These are phyloP conservation scores for Tethya wilhelma DNA, from an alignment of 37 sponge, comb jelly and placozoan species.

Conservation along the genomic window DNA sequence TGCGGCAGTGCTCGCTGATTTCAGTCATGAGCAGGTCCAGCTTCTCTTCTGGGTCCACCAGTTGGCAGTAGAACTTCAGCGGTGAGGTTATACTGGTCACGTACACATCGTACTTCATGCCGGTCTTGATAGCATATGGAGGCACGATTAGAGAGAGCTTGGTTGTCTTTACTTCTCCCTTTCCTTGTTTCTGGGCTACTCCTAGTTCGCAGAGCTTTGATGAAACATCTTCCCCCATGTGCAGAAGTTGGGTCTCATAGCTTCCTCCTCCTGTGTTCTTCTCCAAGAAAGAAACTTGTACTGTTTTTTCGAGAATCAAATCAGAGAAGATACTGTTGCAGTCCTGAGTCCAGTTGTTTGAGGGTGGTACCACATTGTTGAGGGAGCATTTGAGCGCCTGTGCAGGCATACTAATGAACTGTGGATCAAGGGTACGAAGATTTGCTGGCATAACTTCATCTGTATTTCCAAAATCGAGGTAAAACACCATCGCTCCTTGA, in stretches of 20 bases:
- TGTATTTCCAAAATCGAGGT: conserved; percentile 72
- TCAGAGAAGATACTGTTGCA: conserved; percentile 14
- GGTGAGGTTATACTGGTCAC: conserved; percentile 50
- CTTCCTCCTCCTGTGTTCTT: neutral
- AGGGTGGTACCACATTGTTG: neutral
- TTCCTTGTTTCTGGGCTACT: neutral
- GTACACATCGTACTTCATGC: conserved; percentile 32
- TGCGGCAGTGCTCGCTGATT: conserved; percentile 8
- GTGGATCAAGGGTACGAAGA: conserved; percentile 31
- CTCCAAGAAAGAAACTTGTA: neutral
- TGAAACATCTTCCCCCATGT: conserved; percentile 5
- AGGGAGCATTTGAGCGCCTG: conserved; percentile 44
- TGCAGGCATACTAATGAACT: conserved; percentile 39
- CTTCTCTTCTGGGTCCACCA: conserved; percentile 29
- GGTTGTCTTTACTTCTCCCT: neutral
- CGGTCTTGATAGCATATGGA: neutral
- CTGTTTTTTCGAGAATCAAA: neutral
- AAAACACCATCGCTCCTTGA: conserved; percentile 31
- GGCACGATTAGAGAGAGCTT: neutral
- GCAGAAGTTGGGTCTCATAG: neutral
- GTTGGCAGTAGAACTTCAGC: conserved; percentile 58
- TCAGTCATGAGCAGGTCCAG: conserved; percentile 57
- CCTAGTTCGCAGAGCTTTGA: neutral
- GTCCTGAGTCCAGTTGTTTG: conserved; percentile 17
- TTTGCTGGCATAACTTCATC: conserved; percentile 28